These are phyloP conservation scores for Tanaodytes sp. DNA, from an alignment of 2,888 invertebrate species.

Conservation along the genomic window DNA sequence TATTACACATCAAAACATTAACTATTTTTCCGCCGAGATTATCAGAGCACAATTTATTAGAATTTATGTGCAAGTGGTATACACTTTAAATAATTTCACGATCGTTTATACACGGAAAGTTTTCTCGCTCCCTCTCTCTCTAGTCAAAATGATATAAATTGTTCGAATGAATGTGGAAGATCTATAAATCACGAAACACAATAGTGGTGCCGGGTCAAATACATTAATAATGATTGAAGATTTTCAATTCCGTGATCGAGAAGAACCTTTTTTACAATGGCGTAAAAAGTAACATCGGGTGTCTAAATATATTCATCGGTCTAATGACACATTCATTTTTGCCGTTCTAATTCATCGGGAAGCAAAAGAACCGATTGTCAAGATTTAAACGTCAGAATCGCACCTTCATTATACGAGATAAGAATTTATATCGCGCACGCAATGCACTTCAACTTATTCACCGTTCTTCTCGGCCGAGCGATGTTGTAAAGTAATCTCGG, in stretches of 20 bases:
- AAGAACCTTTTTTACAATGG: background rate
- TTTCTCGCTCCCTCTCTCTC: too few relatives aligned
- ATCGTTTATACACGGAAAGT: conserved; percentile 3
- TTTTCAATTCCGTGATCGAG: conserved; percentile 10
- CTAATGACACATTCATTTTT: conserved; percentile 7
- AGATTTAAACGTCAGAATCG: conserved; percentile 62
- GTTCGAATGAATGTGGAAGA: conserved; percentile 15
- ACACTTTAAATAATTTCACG: background rate
- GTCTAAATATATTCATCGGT: conserved; percentile 3
- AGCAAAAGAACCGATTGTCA: background rate
- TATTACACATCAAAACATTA: too few relatives aligned
- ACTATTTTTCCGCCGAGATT: too few relatives aligned
- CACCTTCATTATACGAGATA: conserved; percentile 67
- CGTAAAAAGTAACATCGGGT: background rate
- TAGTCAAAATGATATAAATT: conserved; percentile 25
- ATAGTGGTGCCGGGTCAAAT: conserved; percentile 27
- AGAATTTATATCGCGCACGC: conserved; percentile 70
- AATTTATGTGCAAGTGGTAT: background rate
- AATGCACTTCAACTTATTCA: conserved; percentile 69
- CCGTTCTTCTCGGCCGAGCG: conserved; percentile 35
- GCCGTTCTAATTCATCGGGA: background rate
- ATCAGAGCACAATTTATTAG: background rate
- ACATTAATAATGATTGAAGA: conserved; percentile 34
- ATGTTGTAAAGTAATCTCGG: conserved; percentile 43
- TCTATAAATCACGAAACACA: conserved; percentile 31